Evolutionary conservation across 2,888 invertebrate species (phyloP), one percentile per base, ranked within the genome.

Genomic region (Panorpa germanica): DNA sequence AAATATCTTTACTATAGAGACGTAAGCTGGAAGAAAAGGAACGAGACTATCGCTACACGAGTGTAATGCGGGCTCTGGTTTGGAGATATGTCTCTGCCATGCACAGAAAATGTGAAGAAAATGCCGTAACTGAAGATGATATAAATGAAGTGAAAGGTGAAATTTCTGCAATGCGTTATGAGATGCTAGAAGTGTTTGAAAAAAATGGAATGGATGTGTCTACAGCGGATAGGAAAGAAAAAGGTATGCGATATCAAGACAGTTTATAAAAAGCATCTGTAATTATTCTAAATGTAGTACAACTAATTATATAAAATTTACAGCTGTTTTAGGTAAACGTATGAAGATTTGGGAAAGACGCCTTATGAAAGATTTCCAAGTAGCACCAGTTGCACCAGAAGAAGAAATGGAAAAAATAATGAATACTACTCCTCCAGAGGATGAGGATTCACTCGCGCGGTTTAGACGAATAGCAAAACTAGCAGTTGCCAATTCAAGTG

Each of bases 111-210:
- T 68, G 70, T 45, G 83, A 86, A 40, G 76, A 81, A 41, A 78
- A 77, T 29, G 67, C 75, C 0, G 88, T 93, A 0, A 88, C 86
- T 0, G 93, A 93, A 50, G 93, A 95, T 42, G 81, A 86, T 45
- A 65, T 95, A 35, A 91, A 90, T 44, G 93, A 93, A 55, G 70
- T 95, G 17, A 93, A 93, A 52, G 80, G 81, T 42, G 93, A 93
- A 43, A 78, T 95, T 23, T 86, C 88, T 0, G 71, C 90, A 0
- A 74, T 93, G 61, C 68, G 88, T 39, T 93, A 81, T 46, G 91
- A 95, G 49, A 63, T 95, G 39, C 59, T 93, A 2, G 90, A 91
- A 42, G 80, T 93, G 18, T 69, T 93, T 27, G 70, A 73, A 38
- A 76, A 66, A 48, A 91, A 86, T 45, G 90, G 90, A 23, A 73